Conservation (phyloP, 2,113 vertebrate genomes). For the Crotophaga sulcirostris region DNA sequence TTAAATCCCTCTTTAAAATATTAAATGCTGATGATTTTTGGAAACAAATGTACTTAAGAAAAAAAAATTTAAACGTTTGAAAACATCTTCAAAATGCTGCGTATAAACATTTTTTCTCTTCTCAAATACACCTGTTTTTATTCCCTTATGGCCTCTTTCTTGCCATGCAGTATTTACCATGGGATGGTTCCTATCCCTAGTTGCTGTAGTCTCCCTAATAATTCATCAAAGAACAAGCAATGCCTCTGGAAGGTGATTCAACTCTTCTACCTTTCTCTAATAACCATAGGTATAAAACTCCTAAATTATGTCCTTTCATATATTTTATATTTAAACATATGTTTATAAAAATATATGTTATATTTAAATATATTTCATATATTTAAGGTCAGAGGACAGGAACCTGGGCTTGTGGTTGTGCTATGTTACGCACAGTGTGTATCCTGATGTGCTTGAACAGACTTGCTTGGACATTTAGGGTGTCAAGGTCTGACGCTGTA, state of each 20-base stretch:
- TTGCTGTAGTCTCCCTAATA: neutral
- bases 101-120: neutral
- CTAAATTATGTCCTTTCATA: fast-evolving
- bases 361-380: too few species aligned
- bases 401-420: neutral
- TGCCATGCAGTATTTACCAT: neutral
- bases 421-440: fast-evolving
- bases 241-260: neutral
- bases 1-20: conserved; percentile 11
- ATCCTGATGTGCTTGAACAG: neutral
- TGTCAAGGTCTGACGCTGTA: fast-evolving
- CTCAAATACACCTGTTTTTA: neutral
- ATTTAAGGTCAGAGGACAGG: neutral
- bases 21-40: neutral
- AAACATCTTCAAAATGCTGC: neutral
- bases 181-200: neutral
- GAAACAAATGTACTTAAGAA: neutral
- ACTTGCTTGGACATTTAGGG: neutral
- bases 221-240: neutral
- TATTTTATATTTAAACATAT: too few species aligned
- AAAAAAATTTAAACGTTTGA: neutral
- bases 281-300: neutral
- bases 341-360: too few species aligned
- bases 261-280: neutral
- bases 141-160: neutral